Evolutionary conservation across 92 coral and sea anemone species (phyloP).

Genomic region (Palythoa grandis): DNA sequence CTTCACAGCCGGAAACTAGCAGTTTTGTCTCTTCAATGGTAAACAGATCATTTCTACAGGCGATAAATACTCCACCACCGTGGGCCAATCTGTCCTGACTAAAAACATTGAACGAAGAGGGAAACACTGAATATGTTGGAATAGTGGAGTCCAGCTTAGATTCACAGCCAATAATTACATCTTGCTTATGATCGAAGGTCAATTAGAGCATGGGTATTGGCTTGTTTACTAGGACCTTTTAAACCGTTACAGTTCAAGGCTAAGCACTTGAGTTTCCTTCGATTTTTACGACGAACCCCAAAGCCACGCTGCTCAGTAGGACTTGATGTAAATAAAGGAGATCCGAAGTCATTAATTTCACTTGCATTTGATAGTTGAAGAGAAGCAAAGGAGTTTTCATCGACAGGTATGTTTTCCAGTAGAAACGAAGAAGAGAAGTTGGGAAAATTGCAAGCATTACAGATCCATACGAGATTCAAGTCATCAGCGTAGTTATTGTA

Average conservation of each 20-base stretch:
- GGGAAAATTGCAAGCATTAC: conserved; percentile 39
- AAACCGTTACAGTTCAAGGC: conserved; percentile 51
- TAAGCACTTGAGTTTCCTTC: conserved; percentile 32
- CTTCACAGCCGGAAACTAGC: conserved; percentile 32
- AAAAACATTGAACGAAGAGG: conserved; percentile 36
- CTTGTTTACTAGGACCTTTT: conserved; percentile 44
- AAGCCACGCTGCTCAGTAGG: background rate
- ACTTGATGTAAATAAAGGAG: background rate
- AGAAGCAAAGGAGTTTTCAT: conserved; percentile 21
- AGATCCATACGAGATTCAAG: conserved; percentile 33
- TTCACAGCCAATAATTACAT: conserved; percentile 51
- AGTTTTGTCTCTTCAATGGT: conserved; percentile 39
- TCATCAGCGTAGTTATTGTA: conserved; percentile 10
- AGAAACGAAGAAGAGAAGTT: conserved; percentile 34
- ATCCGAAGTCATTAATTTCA: conserved; percentile 3
- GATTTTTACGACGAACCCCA: background rate
- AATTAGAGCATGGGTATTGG: conserved; percentile 35
- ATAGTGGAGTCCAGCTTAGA: conserved; percentile 43
- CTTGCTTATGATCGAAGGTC: conserved; percentile 48
- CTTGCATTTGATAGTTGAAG: conserved; percentile 10
- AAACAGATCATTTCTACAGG: conserved; percentile 26
- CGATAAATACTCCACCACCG: conserved; percentile 53
- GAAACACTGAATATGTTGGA: conserved; percentile 56
- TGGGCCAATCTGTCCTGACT: conserved; percentile 44
- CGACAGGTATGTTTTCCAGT: conserved; percentile 11